Percentiles rank a stretch among this genome's conserved stretches.
Conservation (phyloP, 2,888 invertebrate species). For the Pycnomerus fuliginosus region DNA sequence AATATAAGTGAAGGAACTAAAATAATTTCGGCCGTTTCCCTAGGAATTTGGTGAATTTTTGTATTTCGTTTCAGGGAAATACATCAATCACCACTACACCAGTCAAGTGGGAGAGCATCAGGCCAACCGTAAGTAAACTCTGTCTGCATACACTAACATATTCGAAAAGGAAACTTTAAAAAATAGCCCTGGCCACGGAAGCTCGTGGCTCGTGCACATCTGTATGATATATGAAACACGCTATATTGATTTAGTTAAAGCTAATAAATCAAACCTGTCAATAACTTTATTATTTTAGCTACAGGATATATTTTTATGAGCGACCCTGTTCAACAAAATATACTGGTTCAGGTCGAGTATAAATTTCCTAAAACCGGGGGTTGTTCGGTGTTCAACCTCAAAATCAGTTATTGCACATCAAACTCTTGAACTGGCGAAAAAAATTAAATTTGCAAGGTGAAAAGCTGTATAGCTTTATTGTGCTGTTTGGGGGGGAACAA, state of each 20-base stretch:
- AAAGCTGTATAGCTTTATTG: too few relatives aligned
- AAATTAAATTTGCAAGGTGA: too few relatives aligned
- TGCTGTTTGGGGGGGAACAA: too few relatives aligned
- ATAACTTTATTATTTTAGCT: slow-evolving; percentile 47
- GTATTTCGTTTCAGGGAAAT: slow-evolving; percentile 43
- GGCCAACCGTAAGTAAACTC: slow-evolving; percentile 47
- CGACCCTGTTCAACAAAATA: slow-evolving; percentile 8
- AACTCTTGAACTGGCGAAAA: too few relatives aligned
- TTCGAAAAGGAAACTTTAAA: slow-evolving; percentile 11
- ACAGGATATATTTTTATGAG: slow-evolving; percentile 31
- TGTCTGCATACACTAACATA: too few relatives aligned
- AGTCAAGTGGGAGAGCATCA: slow-evolving; percentile 46
- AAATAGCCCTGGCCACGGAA: slow-evolving; percentile 6
- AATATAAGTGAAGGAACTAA: too few relatives aligned
- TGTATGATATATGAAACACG: slow-evolving; percentile 41
- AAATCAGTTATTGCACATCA: too few relatives aligned
- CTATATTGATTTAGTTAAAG: slow-evolving; percentile 44
- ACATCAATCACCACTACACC: slow-evolving; percentile 47
- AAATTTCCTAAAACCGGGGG: neutral
- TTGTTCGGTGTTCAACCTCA: too few relatives aligned
- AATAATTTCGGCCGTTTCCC: too few relatives aligned
- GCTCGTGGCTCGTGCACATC: too few relatives aligned
- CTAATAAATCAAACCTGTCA: slow-evolving; percentile 48
- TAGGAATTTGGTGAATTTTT: neutral
- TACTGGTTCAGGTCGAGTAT: neutral